Base-by-base conservation (phyloP, 2,113 vertebrate genomes). In the Rostratula benghalensis region DNA sequence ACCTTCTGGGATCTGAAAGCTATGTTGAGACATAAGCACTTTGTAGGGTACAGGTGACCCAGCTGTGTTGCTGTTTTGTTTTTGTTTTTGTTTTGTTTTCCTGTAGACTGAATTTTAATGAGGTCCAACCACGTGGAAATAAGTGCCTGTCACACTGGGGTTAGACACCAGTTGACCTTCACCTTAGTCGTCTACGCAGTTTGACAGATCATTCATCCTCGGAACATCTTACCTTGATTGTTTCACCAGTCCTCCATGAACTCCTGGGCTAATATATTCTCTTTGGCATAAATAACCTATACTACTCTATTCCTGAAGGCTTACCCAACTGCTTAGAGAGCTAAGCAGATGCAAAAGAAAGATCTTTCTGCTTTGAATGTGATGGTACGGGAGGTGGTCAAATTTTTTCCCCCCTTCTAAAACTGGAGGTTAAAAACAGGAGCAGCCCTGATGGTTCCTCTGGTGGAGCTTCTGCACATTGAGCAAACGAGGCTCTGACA, bases 1-100 rank as follows among this genome's bases (percentile, higher is more conserved):
- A 95, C 92, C 89, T 95, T 96, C 82, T 95, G 74, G 80, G 90
- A 94, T 90, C 91, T 87, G 93, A 79, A 95, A 95, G 90, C 95
- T 95, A 86, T 90, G 93, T 93, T 63, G 54, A 97, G 95, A 95
- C 93, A 93, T 93, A 87, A 97, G 97, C 98, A 98, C 97, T 98
- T 98, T 97, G 73, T 86, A 83, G 95, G 97, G 92, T 97, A 93
- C 92, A 73, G 93, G 94, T 91, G 90, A 97, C 97, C 97, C 96
- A 50, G 92, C 84, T 95, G 93, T 94, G 93, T 97, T 94, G 92
- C 95, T 97, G 89, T 96, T 95, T 86, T 89, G 89, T 90, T 92
- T 93, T 68, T 76, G n/a, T 67, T 67, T 67, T 70, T 71, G 35
- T 82, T 90, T 92, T 67, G 73, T 89, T 94, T 90, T 94, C 85